A percentile compares a stretch with the other conserved stretches of the same genome.
Evolutionary conservation across 2,113 vertebrate genomes (phyloP).

Genomic region (Epinephelus fuscoguttatus): DNA sequence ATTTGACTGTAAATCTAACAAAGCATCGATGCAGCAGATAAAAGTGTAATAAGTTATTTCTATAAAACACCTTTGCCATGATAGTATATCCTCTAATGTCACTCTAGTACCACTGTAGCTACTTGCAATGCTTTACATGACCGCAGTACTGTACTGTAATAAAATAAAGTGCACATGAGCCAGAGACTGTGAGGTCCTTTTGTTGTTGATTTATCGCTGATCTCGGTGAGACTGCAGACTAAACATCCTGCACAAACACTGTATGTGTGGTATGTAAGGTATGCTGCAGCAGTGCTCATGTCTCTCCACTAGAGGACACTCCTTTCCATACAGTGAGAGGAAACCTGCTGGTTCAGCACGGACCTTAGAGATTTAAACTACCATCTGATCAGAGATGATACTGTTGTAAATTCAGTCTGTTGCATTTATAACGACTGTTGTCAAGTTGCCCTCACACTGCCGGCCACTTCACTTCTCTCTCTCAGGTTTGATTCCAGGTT

Average conservation of each 20-base stretch:
- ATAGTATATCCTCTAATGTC: slow-evolving; percentile 50
- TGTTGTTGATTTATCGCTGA: slow-evolving; percentile 4
- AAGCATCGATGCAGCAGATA: slow-evolving; percentile 13
- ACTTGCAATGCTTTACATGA: slow-evolving; percentile 73
- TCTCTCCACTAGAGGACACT: slow-evolving; percentile 57
- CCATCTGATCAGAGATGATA: background rate
- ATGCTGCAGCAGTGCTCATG: background rate
- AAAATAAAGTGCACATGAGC: slow-evolving; percentile 72
- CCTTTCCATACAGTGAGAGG: background rate
- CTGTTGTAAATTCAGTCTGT: background rate
- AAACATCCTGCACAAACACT: background rate
- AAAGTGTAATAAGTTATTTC: slow-evolving; percentile 61
- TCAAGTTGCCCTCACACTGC: background rate
- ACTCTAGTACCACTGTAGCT: slow-evolving; percentile 66
- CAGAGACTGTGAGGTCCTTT: background rate
- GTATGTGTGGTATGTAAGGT: background rate
- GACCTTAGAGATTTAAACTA: background rate
- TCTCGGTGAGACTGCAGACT: background rate
- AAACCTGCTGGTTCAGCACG: slow-evolving; percentile 22
- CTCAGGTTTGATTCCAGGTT: background rate
- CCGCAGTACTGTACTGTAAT: slow-evolving; percentile 74
- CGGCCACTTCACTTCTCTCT: background rate
- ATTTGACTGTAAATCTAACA: slow-evolving; percentile 34
- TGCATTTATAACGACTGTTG: background rate
- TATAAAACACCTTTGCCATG: slow-evolving; percentile 52